phyloP scores from a whole-genome alignment of 2,113 vertebrate genomes.

The Lepisosteus osseus region DNA sequence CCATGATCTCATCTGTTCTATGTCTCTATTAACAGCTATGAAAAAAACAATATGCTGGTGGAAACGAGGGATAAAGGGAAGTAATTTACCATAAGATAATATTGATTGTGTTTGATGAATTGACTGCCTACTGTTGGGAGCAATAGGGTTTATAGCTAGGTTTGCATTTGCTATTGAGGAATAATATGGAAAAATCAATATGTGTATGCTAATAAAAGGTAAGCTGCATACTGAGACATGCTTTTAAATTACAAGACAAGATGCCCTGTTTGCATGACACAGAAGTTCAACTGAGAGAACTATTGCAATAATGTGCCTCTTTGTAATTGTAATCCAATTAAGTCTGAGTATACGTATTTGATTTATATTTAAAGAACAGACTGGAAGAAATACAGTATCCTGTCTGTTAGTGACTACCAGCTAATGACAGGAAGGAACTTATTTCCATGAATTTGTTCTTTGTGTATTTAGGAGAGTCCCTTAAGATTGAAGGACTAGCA shows the following conservation, averaged over 20 bases:
- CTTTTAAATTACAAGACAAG: constrained; percentile 10
- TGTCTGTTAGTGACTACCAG: too few relatives aligned
- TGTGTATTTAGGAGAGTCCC: too few relatives aligned
- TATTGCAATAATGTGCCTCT: background rate
- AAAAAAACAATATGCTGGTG: background rate
- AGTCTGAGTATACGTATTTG: background rate
- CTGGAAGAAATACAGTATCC: background rate
- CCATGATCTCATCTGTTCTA: background rate
- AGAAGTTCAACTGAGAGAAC: background rate
- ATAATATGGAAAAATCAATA: constrained; percentile 9
- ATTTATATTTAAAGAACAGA: background rate
- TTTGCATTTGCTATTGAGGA: background rate
- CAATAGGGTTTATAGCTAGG: background rate
- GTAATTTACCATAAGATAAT: too few relatives aligned
- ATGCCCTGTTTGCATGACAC: background rate
- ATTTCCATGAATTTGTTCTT: too few relatives aligned
- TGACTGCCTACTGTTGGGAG: too few relatives aligned
- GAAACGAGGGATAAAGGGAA: too few relatives aligned
- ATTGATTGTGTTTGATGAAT: too few relatives aligned
- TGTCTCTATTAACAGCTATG: background rate
- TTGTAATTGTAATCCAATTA: background rate
- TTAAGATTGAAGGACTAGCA: too few relatives aligned
- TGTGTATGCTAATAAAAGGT: background rate
- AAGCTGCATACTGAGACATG: background rate
- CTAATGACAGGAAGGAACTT: background rate